Base-by-base conservation (phyloP, 2,888 invertebrate genomes). In the Tenthredo distinguenda region DNA sequence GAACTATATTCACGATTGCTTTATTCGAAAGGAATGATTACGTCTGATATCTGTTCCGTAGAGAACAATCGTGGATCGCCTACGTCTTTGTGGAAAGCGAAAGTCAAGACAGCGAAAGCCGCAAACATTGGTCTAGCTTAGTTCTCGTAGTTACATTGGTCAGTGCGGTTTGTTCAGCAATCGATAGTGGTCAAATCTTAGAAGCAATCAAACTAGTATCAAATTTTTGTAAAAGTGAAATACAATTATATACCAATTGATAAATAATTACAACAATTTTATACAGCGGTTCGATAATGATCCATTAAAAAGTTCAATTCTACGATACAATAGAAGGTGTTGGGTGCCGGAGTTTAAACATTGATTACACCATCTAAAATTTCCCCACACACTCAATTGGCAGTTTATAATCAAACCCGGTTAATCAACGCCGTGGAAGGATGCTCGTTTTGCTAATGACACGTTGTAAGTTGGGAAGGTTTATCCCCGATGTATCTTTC, bases 91-190 rank as follows among this genome's bases (percentile, higher is more conserved):
- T 62, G 15, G 58, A 40, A 43, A 81, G 81, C 81, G 81, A 81
- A 81, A 81, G 81, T 81, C 81, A 62, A 40, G 58, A 37, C 62
- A 81, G 81, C 58, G 81, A 81, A 81, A 81, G 81, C 81, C 81
- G 26, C 81, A 21, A 37, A 40, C 81, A 40, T 81, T 18, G 62
- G 81, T 3, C 21, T 81, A 62, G 37, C 58, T 62, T 81, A 81
- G 81, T 81, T 62, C 62, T 62, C 31, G 15, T 40, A 40, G 81
- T 74, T 21, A 40, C 37, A 40, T 37, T 37, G 81, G 58, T 62
- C 81, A 40, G 58, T 81, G 81, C 15, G 62, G 81, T 81, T 62
- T 81, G 62, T 58, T 40, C 62, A 21, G 10, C 40, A 50, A 62
- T 62, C 81, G 21, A 62, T 62, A 81, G 62, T 81, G 81, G 58